Evolutionary conservation across 2,888 invertebrate species (phyloP).

Genomic region (Cabera pusaria): DNA sequence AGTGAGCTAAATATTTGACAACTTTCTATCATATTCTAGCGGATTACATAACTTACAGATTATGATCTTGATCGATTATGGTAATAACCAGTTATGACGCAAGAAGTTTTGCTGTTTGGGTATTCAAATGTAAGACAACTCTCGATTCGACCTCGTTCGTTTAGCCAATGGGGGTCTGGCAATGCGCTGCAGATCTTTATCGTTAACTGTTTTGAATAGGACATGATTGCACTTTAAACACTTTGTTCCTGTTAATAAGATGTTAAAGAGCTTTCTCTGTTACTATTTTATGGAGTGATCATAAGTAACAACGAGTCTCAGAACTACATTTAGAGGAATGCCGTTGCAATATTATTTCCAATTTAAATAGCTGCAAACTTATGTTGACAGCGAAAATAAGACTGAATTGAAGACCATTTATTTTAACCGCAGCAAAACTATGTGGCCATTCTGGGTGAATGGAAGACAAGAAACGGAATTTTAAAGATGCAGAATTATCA

Average conservation of each 20-base stretch:
- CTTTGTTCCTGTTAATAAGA: slow-evolving; percentile 31
- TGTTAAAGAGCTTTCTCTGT: slow-evolving; percentile 29
- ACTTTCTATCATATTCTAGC: slow-evolving; percentile 61
- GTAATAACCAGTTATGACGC: slow-evolving; percentile 67
- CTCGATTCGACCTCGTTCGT: slow-evolving; percentile 57
- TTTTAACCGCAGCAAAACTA: no score
- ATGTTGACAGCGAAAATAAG: no score
- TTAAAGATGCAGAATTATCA: slow-evolving; percentile 1
- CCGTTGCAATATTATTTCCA: slow-evolving; percentile 6
- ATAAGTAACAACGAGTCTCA: slow-evolving; percentile 12
- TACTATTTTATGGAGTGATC: slow-evolving; percentile 14
- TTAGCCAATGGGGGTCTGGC: slow-evolving; percentile 52
- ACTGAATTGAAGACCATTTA: no score
- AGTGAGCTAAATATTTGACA: slow-evolving; percentile 49
- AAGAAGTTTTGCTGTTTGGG: slow-evolving; percentile 55
- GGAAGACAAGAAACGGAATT: neutral
- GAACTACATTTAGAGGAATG: slow-evolving; percentile 4
- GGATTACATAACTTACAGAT: slow-evolving; percentile 63
- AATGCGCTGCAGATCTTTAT: slow-evolving; percentile 54
- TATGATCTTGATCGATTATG: slow-evolving; percentile 76
- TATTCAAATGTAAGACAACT: slow-evolving; percentile 55
- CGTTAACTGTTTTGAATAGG: slow-evolving; percentile 51
- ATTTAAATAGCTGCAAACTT: no score
- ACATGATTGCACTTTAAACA: slow-evolving; percentile 41
- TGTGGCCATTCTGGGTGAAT: no score